Evolutionary conservation across 2,888 invertebrate genomes (phyloP).

Genomic region (Zaprionus obscuricornis): DNA sequence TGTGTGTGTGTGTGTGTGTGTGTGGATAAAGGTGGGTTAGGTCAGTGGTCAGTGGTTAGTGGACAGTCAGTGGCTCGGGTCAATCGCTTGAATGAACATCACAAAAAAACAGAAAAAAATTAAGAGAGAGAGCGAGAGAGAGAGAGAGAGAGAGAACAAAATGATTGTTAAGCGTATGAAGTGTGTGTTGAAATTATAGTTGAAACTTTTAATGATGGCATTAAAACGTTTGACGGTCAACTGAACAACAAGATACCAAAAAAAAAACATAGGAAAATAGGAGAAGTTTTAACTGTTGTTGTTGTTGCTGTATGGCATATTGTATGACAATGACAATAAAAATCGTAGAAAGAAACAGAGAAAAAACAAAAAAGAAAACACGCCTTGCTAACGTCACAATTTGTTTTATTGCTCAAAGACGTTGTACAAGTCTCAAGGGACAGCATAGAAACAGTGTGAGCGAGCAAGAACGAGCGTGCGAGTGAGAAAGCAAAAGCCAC

Average conservation of each 20-base stretch:
- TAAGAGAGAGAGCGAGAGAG: neutral
- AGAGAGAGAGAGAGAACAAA: slow-evolving; percentile 1
- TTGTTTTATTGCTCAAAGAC: slow-evolving; percentile 41
- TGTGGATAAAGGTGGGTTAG: no score
- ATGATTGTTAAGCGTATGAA: slow-evolving; percentile 35
- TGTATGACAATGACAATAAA: slow-evolving; percentile 57
- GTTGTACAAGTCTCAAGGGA: slow-evolving; percentile 10
- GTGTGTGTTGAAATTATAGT: slow-evolving; percentile 46
- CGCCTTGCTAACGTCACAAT: slow-evolving; percentile 54
- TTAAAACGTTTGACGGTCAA: slow-evolving; percentile 38
- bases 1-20: no score
- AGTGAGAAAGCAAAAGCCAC: neutral
- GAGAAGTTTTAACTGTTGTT: slow-evolving; percentile 11
- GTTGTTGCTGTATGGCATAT: slow-evolving; percentile 14
- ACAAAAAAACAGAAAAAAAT: no score
- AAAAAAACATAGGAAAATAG: no score
- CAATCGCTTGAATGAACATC: slow-evolving; percentile 8
- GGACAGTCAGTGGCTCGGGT: no score
- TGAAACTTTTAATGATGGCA: slow-evolving; percentile 53
- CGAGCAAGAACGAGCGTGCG: neutral
- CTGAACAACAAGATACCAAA: neutral
- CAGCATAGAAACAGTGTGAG: neutral
- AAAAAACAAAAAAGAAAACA: slow-evolving; percentile 50
- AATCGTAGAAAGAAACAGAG: slow-evolving; percentile 57
- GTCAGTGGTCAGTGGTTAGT: no score